Evolutionary conservation across 2,797 vertebrate genomes (phyloP), one percentile per base, ranked within the genome.

Genomic region (Podargus strigoides): DNA sequence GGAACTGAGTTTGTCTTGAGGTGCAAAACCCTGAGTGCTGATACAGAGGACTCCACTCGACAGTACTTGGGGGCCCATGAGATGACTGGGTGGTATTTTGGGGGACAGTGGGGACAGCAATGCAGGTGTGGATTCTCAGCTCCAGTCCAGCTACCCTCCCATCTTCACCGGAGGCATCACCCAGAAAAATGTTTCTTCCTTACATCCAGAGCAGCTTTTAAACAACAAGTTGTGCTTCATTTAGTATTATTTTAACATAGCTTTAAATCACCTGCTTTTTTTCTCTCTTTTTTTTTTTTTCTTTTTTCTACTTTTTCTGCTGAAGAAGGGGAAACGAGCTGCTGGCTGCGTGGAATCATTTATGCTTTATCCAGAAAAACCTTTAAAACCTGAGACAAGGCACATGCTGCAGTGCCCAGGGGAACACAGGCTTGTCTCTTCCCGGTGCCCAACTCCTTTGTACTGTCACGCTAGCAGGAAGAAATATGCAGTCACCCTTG

Each of bases 401-500:
- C 49, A 87, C 78, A 78, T 8, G 83, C 87, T 93, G 91, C 92
- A 88, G 86, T 22, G 0, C 52, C 46, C 77, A 73, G 68, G 85
- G 88, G 70, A 95, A 17, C 64, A 58, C 39, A 44, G 67, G 39
- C 73, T 91, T 39, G 10, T 89, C 69, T 66, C 70, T 77, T 87
- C 70, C 72, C 10, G 0, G 70, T 89, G 74, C 90, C 76, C 89
- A 67, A 19, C n/a, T 95, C 89, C 83, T 87, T 83, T 18, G 82
- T 62, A 77, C 79, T 79, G 85, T 88, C 90, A 93, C 50, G 1
- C 47, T 74, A 89, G 79, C 76, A 80, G 87, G 81, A 85, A 95
- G 91, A 88, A 95, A 94, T 86, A 93, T 87, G 93, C 91, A 93
- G 78, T 93, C 93, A 91, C 90, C 89, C 95, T 91, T 93, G 91